phyloP scores from a whole-genome alignment of 2,113 vertebrate species.

The Silurus glanis region DNA sequence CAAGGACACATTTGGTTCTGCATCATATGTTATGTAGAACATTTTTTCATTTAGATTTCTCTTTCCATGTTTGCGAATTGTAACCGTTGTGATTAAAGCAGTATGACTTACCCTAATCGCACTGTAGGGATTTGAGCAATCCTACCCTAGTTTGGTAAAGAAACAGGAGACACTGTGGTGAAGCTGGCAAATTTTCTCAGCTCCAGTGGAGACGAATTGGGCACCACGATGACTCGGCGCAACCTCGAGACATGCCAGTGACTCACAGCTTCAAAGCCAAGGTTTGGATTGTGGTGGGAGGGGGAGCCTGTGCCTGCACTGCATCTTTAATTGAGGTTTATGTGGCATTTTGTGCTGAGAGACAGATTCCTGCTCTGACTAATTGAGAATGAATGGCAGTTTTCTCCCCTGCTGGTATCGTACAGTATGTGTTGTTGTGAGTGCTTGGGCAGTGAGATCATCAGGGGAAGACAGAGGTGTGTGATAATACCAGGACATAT shows the following conservation, averaged over 20 bases:
- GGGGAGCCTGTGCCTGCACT: slow-evolving; percentile 55
- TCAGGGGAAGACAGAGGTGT: not conserved
- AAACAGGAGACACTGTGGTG: slow-evolving; percentile 62
- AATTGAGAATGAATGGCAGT: slow-evolving; percentile 58
- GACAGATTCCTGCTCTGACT: slow-evolving; percentile 58
- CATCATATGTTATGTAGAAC: not conserved
- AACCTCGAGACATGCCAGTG: slow-evolving; percentile 50
- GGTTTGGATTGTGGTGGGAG: slow-evolving; percentile 42
- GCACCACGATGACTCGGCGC: slow-evolving; percentile 45
- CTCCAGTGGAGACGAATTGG: slow-evolving; percentile 43
- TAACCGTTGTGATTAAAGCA: slow-evolving; percentile 52
- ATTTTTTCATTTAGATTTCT: not conserved
- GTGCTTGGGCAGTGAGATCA: slow-evolving; percentile 24
- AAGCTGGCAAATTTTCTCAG: slow-evolving; percentile 55
- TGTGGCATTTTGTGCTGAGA: slow-evolving; percentile 64
- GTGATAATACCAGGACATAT: slow-evolving; percentile 45
- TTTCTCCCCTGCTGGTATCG: slow-evolving; percentile 46
- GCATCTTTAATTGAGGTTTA: slow-evolving; percentile 69
- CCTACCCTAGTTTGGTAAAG: slow-evolving; percentile 55
- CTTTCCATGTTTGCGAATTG: not conserved
- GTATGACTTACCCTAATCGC: slow-evolving; percentile 55
- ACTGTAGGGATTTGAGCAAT: slow-evolving; percentile 54
- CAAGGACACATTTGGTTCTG: not conserved
- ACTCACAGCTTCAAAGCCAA: slow-evolving; percentile 65
- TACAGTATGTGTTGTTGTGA: slow-evolving; percentile 32